These are phyloP conservation scores for Brachionus rubens DNA, from an alignment of 1,140 invertebrate genomes.

Conservation along the genomic window DNA sequence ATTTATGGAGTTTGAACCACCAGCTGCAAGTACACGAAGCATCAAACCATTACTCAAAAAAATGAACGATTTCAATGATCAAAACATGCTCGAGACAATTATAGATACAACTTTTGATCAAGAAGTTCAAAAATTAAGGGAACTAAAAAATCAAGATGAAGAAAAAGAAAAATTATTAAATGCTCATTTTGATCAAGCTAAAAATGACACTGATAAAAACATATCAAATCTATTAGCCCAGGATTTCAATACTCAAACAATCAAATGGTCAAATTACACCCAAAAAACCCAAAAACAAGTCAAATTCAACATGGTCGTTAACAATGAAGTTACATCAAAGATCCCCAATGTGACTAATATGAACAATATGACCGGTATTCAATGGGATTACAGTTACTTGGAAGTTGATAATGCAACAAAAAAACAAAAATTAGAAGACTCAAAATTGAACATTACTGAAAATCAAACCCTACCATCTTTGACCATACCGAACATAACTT, in stretches of 20 bases:
- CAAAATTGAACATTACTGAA: conserved; percentile 13
- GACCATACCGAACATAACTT: neutral
- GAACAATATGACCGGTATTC: neutral
- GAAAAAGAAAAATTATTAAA: conserved; percentile 27
- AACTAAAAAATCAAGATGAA: conserved; percentile 4
- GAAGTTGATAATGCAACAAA: neutral
- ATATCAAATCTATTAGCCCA: conserved; percentile 4
- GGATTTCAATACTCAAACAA: conserved; percentile 10
- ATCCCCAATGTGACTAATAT: too few species aligned
- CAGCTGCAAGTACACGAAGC: conserved; percentile 16
- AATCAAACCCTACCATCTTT: neutral
- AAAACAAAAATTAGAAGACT: conserved; percentile 15
- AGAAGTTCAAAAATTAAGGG: conserved; percentile 4
- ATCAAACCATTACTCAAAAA: conserved; percentile 11
- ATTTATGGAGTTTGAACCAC: conserved; percentile 32
- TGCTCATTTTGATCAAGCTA: neutral
- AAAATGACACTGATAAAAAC: conserved; percentile 2
- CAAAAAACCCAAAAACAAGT: conserved; percentile 40
- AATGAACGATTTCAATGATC: neutral
- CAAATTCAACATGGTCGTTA: neutral
- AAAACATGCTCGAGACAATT: conserved; percentile 22
- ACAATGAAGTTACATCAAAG: neutral
- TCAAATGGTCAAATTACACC: neutral
- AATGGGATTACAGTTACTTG: neutral
- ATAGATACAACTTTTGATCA: conserved; percentile 20